These are phyloP conservation scores for Rhizomys pruinosus DNA, from an alignment of 2,113 vertebrate species.

Conservation along the genomic window DNA sequence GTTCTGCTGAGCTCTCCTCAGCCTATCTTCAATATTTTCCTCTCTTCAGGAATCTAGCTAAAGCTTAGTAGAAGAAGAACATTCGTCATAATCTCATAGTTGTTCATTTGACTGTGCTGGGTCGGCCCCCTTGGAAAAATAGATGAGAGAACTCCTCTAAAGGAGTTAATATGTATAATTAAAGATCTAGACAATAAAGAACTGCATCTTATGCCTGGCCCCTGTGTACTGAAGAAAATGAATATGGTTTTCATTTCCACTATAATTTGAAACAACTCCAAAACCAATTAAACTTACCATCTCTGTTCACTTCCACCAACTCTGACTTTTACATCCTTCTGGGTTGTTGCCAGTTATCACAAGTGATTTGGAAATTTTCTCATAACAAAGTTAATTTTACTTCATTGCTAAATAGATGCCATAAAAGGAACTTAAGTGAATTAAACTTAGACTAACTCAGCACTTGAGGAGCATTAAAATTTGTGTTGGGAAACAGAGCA, in stretches of 20 bases:
- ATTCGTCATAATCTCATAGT: background rate
- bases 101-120: background rate
- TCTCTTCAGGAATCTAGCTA: background rate
- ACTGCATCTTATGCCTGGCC: background rate
- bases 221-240: background rate
- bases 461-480: background rate
- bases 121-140: background rate
- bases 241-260: background rate
- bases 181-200: background rate
- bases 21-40: background rate
- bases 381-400: slow-evolving; percentile 52
- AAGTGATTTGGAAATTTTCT: slow-evolving; percentile 45
- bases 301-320: slow-evolving; percentile 36
- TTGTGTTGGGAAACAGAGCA: slow-evolving; percentile 29
- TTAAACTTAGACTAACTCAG: slow-evolving; percentile 12
- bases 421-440: slow-evolving; percentile 43
- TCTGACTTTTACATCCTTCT: slow-evolving; percentile 34
- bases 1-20: background rate
- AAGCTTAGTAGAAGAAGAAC: background rate
- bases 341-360: slow-evolving; percentile 26
- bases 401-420: slow-evolving; percentile 32
- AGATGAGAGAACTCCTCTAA: background rate
- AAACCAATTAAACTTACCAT: slow-evolving; percentile 28
- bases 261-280: slow-evolving; percentile 20
- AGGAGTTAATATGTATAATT: background rate